These are phyloP conservation scores for Dromaius novaehollandiae DNA, from an alignment of 2,113 vertebrate species.

Conservation along the genomic window DNA sequence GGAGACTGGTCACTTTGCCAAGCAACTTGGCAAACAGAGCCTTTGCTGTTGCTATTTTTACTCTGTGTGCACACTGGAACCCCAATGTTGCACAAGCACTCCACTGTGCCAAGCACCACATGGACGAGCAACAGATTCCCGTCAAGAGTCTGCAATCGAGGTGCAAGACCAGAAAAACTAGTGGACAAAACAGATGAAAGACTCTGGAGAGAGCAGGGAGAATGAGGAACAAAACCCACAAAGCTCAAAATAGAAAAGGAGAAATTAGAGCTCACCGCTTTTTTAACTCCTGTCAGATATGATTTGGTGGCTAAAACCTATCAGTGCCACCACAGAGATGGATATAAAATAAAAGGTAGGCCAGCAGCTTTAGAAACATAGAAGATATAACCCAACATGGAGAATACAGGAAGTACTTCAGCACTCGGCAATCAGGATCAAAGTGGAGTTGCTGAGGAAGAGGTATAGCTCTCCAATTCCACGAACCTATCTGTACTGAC, in stretches of 20 bases:
- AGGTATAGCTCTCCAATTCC: not conserved
- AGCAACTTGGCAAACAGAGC: not conserved
- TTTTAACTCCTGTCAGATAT: not conserved
- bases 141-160: not conserved
- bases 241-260: not conserved
- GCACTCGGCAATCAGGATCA: not conserved
- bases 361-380: not conserved
- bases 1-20: not conserved
- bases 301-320: not conserved
- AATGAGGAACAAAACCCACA: not conserved
- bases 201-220: not conserved
- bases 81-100: not conserved
- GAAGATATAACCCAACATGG: not conserved
- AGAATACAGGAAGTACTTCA: not conserved
- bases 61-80: not conserved
- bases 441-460: not conserved
- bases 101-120: not conserved
- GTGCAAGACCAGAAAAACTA: not conserved
- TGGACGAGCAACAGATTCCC: not conserved
- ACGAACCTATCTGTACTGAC: not conserved
- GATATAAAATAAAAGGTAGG: not conserved
- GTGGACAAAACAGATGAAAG: not conserved
- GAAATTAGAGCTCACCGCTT: not conserved
- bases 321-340: not conserved
- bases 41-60: not conserved